Conservation (phyloP, 2,888 invertebrate species). For the Phyto melanocephala region DNA sequence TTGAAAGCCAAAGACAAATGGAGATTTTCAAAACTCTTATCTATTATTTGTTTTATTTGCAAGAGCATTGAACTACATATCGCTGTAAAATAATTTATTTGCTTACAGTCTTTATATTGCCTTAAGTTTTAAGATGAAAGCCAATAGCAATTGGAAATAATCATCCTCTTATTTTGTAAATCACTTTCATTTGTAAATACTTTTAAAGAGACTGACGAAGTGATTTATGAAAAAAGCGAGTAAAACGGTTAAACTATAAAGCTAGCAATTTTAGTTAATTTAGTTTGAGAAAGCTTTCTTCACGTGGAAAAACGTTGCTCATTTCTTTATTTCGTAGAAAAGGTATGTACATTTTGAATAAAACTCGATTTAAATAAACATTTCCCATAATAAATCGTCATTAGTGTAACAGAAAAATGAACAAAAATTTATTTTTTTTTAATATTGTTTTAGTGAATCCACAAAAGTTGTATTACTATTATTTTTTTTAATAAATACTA, state of each 20-base stretch:
- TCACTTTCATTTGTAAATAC: too few species aligned
- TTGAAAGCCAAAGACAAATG: too few species aligned
- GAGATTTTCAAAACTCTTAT: neutral
- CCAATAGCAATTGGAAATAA: neutral
- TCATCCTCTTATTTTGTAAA: too few species aligned
- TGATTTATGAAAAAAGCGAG: too few species aligned
- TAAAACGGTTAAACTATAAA: too few species aligned
- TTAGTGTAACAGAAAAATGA: neutral
- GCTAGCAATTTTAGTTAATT: too few species aligned
- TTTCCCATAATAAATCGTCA: neutral
- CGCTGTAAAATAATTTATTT: neutral
- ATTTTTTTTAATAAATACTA: conserved; percentile 10
- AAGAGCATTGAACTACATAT: neutral
- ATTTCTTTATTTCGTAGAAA: conserved; percentile 22
- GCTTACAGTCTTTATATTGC: neutral
- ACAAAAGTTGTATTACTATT: conserved; percentile 24
- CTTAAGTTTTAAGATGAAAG: neutral
- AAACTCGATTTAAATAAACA: conserved; percentile 31
- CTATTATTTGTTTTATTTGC: neutral
- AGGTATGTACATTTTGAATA: neutral
- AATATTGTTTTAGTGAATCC: conserved; percentile 48
- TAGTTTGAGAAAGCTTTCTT: too few species aligned
- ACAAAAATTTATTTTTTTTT: neutral
- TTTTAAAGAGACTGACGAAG: too few species aligned
- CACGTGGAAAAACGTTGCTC: neutral